phyloP scores from a whole-genome alignment of 2,113 vertebrate species.

The Gila orcuttii region DNA sequence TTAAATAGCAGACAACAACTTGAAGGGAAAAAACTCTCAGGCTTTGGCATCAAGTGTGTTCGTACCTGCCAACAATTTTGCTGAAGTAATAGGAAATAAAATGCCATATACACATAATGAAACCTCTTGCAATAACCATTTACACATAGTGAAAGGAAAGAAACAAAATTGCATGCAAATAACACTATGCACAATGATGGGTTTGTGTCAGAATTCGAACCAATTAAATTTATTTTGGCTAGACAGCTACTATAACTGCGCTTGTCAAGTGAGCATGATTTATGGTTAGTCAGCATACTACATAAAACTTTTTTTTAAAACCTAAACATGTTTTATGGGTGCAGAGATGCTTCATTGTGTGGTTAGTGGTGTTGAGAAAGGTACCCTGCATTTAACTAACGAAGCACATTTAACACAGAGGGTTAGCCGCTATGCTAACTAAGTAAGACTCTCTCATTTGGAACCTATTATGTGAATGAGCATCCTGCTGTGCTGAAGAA shows the following conservation, averaged over 20 bases:
- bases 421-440: slow-evolving; percentile 18
- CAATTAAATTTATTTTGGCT: not conserved
- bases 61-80: slow-evolving; percentile 63
- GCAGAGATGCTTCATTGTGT: slow-evolving; percentile 1
- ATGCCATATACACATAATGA: slow-evolving; percentile 45
- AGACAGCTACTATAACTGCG: not conserved
- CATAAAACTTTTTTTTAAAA: slow-evolving; percentile 61
- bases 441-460: slow-evolving; percentile 54
- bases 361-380: not conserved
- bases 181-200: slow-evolving; percentile 4
- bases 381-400: not conserved
- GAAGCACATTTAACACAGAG: slow-evolving; percentile 15
- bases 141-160: slow-evolving; percentile 30
- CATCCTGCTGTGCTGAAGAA: slow-evolving; percentile 20
- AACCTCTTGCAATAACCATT: slow-evolving; percentile 53
- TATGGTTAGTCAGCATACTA: slow-evolving; percentile 62
- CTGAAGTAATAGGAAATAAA: slow-evolving; percentile 54
- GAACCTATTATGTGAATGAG: slow-evolving; percentile 40
- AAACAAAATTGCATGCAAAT: slow-evolving; percentile 29
- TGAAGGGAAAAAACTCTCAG: slow-evolving; percentile 51
- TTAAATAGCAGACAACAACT: slow-evolving; percentile 68
- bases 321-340: slow-evolving; percentile 38
- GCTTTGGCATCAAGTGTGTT: slow-evolving; percentile 59
- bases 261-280: slow-evolving; percentile 57
- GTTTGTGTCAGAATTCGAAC: not conserved